Conservation (phyloP, 2,888 invertebrate species). For the Folsomia manolachei region DNA sequence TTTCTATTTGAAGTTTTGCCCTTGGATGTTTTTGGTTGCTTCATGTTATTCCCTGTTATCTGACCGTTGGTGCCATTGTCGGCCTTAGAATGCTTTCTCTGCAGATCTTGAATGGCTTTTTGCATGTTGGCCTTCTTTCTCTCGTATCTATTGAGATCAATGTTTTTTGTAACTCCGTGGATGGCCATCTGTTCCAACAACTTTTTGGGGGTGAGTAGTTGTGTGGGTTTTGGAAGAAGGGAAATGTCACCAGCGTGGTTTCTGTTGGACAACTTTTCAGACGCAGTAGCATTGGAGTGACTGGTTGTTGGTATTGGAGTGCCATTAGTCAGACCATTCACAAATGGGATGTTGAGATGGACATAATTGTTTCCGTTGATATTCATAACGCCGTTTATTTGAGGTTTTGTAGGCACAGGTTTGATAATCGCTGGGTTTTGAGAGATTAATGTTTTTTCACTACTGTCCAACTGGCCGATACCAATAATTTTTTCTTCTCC, state of each 20-base stretch:
- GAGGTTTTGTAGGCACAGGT: neutral
- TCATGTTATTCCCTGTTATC: too few relatives aligned
- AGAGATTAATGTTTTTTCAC: neutral
- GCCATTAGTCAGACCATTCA: neutral
- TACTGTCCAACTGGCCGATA: neutral
- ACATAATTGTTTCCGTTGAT: neutral
- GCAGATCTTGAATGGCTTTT: slow-evolving; percentile 30
- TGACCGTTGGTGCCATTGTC: neutral
- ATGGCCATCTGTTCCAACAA: too few relatives aligned
- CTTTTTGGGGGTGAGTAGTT: neutral
- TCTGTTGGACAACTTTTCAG: neutral
- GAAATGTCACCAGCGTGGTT: too few relatives aligned
- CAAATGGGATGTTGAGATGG: neutral
- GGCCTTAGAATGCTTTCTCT: slow-evolving; percentile 15
- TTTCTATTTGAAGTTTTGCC: neutral
- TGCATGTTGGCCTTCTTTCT: slow-evolving; percentile 27
- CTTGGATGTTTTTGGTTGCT: neutral
- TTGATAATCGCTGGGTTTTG: neutral
- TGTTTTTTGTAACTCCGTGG: neutral
- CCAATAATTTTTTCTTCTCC: slow-evolving; percentile 42
- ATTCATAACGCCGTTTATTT: neutral
- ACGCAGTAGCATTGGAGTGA: neutral
- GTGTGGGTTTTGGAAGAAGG: neutral
- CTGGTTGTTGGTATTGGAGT: neutral
- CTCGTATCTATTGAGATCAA: slow-evolving; percentile 4